A percentile compares a stretch with the other conserved stretches of the same genome.
Conservation (phyloP, 2,113 vertebrate species). For the Catharus bicknelli region DNA sequence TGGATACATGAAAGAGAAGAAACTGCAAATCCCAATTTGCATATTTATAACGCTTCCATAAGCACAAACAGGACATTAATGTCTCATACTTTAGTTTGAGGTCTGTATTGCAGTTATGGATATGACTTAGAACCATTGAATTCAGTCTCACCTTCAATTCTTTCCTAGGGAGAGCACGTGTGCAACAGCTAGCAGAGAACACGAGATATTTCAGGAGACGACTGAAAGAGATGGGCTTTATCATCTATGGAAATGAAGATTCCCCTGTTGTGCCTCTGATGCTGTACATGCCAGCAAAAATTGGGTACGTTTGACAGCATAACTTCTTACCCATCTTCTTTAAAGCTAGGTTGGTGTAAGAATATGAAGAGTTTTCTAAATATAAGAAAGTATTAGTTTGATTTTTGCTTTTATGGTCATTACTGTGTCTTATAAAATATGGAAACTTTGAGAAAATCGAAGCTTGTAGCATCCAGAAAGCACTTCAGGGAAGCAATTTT, state of each 20-base stretch:
- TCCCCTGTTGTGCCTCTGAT: slow-evolving; percentile 95
- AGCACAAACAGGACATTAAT: neutral
- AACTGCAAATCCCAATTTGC: neutral
- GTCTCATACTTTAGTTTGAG: neutral
- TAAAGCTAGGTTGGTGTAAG: neutral
- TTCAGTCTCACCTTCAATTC: neutral
- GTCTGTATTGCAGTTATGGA: neutral
- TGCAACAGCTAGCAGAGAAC: slow-evolving; percentile 90
- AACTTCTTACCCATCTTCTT: neutral
- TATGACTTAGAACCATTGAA: neutral
- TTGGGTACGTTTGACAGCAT: slow-evolving; percentile 77
- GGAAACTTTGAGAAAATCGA: neutral
- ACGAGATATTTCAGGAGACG: slow-evolving; percentile 90
- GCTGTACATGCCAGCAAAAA: slow-evolving; percentile 98
- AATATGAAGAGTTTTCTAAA: neutral
- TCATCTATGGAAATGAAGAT: slow-evolving; percentile 95
- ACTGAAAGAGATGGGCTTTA: slow-evolving; percentile 91
- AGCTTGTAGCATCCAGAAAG: neutral
- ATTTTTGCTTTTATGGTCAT: neutral
- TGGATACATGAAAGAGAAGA: neutral
- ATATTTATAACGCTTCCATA: neutral
- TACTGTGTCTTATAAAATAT: neutral
- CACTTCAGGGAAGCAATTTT: neutral
- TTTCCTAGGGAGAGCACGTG: slow-evolving; percentile 81
- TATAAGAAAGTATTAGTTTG: neutral